Percentiles rank a stretch among this genome's conserved stretches.
Conservation (phyloP, 2,888 invertebrate genomes). For the Diadegma fenestrale region DNA sequence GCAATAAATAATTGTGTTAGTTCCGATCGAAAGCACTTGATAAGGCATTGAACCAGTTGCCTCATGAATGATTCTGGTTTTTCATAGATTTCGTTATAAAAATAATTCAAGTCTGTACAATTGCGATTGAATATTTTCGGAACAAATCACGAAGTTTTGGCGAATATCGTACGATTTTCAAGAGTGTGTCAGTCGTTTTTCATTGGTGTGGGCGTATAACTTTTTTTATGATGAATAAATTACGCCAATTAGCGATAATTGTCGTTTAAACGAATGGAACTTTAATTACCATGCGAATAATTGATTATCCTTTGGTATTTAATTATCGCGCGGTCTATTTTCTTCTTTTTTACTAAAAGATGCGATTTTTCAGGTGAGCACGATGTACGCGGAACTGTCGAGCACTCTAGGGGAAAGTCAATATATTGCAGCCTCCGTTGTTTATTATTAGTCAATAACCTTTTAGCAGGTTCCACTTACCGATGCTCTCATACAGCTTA, state of each 20-base stretch:
- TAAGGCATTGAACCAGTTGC: conserved; percentile 38
- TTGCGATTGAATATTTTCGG: not conserved
- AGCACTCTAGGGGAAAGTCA: conserved; percentile 36
- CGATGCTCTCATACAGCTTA: conserved; percentile 20
- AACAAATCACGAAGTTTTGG: not conserved
- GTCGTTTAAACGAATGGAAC: not conserved
- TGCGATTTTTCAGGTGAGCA: conserved; percentile 24
- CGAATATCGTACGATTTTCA: not conserved
- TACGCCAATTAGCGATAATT: not conserved
- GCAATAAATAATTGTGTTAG: conserved; percentile 35
- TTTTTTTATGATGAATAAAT: not conserved
- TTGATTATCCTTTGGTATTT: conserved; percentile 46
- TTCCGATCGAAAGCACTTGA: not conserved
- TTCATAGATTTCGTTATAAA: not conserved
- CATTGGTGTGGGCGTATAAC: not conserved
- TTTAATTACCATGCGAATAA: conserved; percentile 25
- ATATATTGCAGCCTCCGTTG: conserved; percentile 46
- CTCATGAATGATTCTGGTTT: not conserved
- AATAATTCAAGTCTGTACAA: not conserved
- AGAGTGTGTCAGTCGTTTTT: not conserved
- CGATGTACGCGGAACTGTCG: conserved; percentile 43
- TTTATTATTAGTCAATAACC: conserved; percentile 64
- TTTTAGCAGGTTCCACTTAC: conserved; percentile 37
- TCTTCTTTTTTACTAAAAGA: conserved; percentile 2
- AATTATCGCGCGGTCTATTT: not conserved